Percentiles rank a stretch among this genome's conserved stretches.
Evolutionary conservation across 2,888 invertebrate species (phyloP).

Genomic region (Rhagophthalmus giganteus): DNA sequence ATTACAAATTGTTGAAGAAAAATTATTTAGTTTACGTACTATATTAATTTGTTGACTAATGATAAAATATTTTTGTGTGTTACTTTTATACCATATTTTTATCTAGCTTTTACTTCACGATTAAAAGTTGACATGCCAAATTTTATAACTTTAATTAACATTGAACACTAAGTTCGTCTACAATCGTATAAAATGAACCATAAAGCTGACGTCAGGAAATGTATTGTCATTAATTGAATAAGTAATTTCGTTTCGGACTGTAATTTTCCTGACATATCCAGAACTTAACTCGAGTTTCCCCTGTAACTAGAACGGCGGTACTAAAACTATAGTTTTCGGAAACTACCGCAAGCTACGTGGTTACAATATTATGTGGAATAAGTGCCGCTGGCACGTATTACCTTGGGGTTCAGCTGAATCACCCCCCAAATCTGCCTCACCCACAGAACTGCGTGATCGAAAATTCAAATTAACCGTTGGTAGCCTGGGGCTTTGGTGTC

Average conservation of each 20-base stretch:
- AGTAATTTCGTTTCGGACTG: constrained; percentile 27
- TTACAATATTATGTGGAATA: constrained; percentile 1
- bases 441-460: constrained; percentile 34
- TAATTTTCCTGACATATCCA: constrained; percentile 28
- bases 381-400: constrained; percentile 22
- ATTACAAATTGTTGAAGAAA: too few species aligned
- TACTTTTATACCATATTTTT: too few species aligned
- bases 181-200: too few species aligned
- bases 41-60: too few species aligned
- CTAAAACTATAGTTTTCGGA: constrained; percentile 4
- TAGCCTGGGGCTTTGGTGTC: constrained; percentile 34
- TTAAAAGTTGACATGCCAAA: too few species aligned
- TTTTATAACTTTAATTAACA: too few species aligned
- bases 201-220: constrained; percentile 19
- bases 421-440: constrained; percentile 28
- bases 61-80: too few species aligned
- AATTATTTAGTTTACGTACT: too few species aligned
- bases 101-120: too few species aligned
- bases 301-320: background rate
- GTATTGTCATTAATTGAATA: constrained; percentile 17
- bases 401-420: constrained; percentile 31
- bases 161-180: too few species aligned
- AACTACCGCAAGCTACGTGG: background rate
- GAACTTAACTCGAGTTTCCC: constrained; percentile 16
- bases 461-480: constrained; percentile 40